Evolutionary conservation across 1,140 invertebrate genomes (phyloP).

Genomic region (Whitmania pigra): DNA sequence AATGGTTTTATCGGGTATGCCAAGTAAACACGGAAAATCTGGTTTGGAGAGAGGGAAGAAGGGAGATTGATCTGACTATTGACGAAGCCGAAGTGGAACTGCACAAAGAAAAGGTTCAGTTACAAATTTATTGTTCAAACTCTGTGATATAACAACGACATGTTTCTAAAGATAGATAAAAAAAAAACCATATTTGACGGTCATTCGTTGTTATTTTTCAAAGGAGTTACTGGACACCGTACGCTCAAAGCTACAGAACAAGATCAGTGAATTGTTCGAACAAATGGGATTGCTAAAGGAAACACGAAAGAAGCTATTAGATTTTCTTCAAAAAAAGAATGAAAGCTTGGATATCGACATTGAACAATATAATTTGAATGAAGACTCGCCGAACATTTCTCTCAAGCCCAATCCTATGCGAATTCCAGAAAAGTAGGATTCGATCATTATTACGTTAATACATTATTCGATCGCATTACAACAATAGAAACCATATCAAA

Average conservation of each 20-base stretch:
- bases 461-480: not conserved
- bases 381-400: conserved; percentile 60
- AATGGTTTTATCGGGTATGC: conserved; percentile 57
- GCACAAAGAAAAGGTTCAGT: conserved; percentile 52
- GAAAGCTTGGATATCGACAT: conserved; percentile 58
- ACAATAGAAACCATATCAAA: too few species aligned
- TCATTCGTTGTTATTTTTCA: not conserved
- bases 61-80: conserved; percentile 62
- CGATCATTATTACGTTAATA: not conserved
- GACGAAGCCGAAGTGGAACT: conserved; percentile 71
- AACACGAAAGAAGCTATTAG: conserved; percentile 56
- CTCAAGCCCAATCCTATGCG: conserved; percentile 64
- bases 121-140: not conserved
- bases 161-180: not conserved
- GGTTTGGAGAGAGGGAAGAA: conserved; percentile 62
- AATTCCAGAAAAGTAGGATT: conserved; percentile 53
- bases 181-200: not conserved
- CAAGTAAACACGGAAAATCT: conserved; percentile 64
- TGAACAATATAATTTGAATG: conserved; percentile 56
- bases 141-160: not conserved
- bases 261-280: conserved; percentile 65
- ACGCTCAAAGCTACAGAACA: conserved; percentile 56
- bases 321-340: conserved; percentile 65
- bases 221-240: conserved; percentile 51
- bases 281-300: conserved; percentile 68